Conservation (phyloP, 2,888 invertebrate species). For the Tromatobia lineatoria region DNA sequence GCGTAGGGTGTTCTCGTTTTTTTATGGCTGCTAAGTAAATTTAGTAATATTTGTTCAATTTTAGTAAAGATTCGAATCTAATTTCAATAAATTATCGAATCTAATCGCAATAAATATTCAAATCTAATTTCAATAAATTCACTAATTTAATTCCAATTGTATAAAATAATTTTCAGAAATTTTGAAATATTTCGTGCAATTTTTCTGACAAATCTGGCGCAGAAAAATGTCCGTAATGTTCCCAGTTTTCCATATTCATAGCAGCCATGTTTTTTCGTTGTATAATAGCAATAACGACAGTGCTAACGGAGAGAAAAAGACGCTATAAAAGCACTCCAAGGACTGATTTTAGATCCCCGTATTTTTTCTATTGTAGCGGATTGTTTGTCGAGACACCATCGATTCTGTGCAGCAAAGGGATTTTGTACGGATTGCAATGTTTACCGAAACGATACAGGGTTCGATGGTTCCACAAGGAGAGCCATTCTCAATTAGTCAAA, state of each 20-base stretch:
- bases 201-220: too few relatives aligned
- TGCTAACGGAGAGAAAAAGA: conserved; percentile 16
- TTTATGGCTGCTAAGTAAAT: too few relatives aligned
- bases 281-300: conserved; percentile 63
- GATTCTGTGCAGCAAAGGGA: conserved; percentile 48
- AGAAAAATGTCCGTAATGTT: too few relatives aligned
- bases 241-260: too few relatives aligned
- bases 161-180: too few relatives aligned
- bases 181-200: too few relatives aligned
- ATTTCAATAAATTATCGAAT: too few relatives aligned
- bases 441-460: conserved; percentile 57
- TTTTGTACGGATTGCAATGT: conserved; percentile 58
- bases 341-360: conserved; percentile 64
- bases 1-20: background rate
- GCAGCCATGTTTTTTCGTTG: conserved; percentile 26
- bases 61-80: too few relatives aligned
- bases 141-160: too few relatives aligned
- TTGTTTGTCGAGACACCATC: conserved; percentile 37
- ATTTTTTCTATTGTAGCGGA: conserved; percentile 52
- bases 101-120: too few relatives aligned
- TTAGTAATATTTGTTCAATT: too few relatives aligned
- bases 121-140: too few relatives aligned
- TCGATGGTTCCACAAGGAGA: conserved; percentile 43
- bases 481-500: conserved; percentile 45
- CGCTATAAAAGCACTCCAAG: conserved; percentile 21